A percentile compares a stretch with the other conserved stretches of the same genome.
These are phyloP conservation scores for Psittacara wagleri DNA, from an alignment of 2,113 vertebrate genomes.

Conservation along the genomic window DNA sequence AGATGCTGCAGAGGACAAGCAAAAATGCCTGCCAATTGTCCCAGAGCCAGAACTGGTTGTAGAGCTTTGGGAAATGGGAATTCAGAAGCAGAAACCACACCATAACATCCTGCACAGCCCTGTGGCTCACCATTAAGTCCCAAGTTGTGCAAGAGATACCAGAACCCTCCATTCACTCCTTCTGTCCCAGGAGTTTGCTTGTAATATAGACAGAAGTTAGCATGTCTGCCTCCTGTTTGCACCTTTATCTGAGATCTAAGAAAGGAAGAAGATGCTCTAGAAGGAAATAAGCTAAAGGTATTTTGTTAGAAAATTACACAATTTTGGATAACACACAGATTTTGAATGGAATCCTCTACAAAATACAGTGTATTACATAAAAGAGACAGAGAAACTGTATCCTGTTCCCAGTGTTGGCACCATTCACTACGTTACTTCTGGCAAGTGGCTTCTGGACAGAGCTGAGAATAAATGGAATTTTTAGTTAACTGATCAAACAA, in stretches of 20 bases:
- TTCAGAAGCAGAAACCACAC: accelerated
- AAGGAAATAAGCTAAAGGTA: background rate
- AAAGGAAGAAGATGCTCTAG: background rate
- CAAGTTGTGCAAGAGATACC: background rate
- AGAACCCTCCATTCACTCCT: background rate
- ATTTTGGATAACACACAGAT: background rate
- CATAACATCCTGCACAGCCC: background rate
- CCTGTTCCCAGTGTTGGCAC: background rate
- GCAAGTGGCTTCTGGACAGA: background rate
- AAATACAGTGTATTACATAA: background rate
- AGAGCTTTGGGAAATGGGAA: background rate
- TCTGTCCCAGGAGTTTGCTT: background rate
- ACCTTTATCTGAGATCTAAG: background rate
- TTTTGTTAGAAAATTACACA: background rate
- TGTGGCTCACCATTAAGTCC: background rate
- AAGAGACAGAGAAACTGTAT: background rate
- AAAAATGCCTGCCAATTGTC: background rate
- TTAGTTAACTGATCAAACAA: background rate
- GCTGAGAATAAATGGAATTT: background rate
- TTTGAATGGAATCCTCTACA: background rate
- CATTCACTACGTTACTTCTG: background rate
- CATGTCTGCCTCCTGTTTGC: background rate
- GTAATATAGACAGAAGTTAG: background rate
- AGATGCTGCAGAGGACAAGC: background rate
- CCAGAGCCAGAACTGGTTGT: background rate